These are phyloP conservation scores for Alectura lathami DNA, from an alignment of 2,113 vertebrate genomes.

Conservation along the genomic window DNA sequence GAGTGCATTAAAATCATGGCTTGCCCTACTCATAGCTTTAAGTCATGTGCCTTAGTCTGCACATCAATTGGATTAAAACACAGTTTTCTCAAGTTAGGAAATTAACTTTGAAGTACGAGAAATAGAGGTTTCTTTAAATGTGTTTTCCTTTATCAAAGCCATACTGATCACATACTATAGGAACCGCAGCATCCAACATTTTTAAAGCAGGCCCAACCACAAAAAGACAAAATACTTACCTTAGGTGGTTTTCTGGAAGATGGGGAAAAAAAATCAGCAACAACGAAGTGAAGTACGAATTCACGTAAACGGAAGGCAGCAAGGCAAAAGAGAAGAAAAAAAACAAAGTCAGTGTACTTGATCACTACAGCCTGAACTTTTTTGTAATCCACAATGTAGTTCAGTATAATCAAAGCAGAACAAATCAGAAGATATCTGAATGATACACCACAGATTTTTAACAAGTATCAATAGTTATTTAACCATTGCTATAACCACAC, in stretches of 20 bases:
- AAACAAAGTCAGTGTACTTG: slow-evolving; percentile 41
- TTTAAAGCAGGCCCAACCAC: background rate
- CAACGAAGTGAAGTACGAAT: slow-evolving; percentile 2
- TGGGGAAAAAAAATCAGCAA: background rate
- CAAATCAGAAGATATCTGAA: background rate
- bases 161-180: background rate
- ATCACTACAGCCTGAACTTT: background rate
- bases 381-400: background rate
- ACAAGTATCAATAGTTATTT: background rate
- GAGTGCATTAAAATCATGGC: background rate
- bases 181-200: background rate
- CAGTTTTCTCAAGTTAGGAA: background rate
- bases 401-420: background rate
- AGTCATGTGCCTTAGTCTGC: background rate
- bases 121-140: background rate
- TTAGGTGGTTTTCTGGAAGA: slow-evolving; percentile 79
- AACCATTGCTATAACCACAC: background rate
- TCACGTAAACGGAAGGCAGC: slow-evolving; percentile 23
- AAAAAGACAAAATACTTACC: slow-evolving; percentile 62
- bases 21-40: background rate
- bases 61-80: background rate
- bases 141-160: background rate
- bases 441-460: background rate
- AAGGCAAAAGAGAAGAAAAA: slow-evolving; percentile 48
- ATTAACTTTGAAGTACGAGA: background rate